Percentiles rank a stretch among this genome's conserved stretches.
Conservation (phyloP, 2,113 vertebrate genomes). For the Tachycineta bicolor region DNA sequence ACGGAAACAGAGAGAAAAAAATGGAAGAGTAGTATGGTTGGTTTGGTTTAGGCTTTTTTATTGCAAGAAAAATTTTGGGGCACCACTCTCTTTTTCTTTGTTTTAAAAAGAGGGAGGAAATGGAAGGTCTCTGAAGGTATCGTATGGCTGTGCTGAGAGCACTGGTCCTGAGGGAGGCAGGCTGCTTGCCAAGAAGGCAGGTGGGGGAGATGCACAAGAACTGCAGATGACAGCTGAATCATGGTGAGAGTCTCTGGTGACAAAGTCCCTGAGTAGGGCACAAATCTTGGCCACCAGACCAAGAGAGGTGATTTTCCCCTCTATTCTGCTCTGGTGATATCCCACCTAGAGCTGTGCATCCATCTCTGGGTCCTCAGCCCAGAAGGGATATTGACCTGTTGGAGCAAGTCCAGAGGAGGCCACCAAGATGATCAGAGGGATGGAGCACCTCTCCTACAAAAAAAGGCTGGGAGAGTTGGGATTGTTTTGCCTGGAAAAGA, state of each 20-base stretch:
- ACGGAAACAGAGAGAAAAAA: background rate
- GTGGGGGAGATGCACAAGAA: background rate
- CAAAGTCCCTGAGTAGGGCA: background rate
- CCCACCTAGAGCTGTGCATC: background rate
- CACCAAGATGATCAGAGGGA: background rate
- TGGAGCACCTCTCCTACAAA: background rate
- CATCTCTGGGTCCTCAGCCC: background rate
- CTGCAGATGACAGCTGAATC: background rate
- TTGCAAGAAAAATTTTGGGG: background rate
- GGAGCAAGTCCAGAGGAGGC: background rate
- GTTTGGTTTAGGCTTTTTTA: background rate
- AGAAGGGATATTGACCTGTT: background rate
- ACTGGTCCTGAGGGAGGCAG: background rate
- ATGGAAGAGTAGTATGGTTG: background rate
- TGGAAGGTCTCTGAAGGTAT: background rate
- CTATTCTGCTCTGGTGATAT: background rate
- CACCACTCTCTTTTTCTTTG: background rate
- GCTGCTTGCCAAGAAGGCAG: background rate
- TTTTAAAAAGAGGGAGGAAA: background rate
- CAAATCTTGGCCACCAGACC: background rate
- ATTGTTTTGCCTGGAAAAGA: background rate
- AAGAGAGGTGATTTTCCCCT: background rate
- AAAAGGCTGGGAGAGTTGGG: background rate
- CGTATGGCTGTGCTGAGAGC: background rate
- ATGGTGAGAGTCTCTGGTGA: background rate